Base-by-base conservation (phyloP, 1,140 invertebrate genomes). In the Coenobita brevimanus region DNA sequence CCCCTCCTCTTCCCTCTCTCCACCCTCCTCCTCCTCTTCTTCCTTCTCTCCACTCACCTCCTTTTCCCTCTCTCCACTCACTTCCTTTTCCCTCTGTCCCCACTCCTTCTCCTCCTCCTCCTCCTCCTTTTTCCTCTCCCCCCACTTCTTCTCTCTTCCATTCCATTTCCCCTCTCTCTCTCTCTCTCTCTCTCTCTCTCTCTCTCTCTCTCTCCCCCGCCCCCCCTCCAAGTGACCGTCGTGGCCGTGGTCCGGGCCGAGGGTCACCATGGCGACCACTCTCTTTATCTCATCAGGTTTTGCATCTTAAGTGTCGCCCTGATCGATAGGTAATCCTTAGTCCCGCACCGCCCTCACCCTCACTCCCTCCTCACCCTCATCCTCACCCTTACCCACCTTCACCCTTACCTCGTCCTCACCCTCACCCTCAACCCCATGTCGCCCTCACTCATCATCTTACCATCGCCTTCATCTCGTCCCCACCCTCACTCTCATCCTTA, bases 261-360 rank as follows among this genome's bases (percentile, higher is more conserved):
- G 60, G 75, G 83, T 87, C 30, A 87, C 85, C 85, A 87, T 87
- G 85, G 78, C 85, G 46, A 87, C 85, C 75, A 43, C n/a, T 33
- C 75, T 87, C 84, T 67, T 87, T 87, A 87, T 87, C 85, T 87
- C 85, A 87, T 87, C 85, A 87, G 57, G 76, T 80, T 87, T 87
- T 87, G 85, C 76, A 87, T 87, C 76, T 87, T 87, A 87, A 87
- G 84, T 87, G 76, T 81, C 41, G 64, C 24, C 27, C 76, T 87
- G 85, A 87, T 87, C 85, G 85, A 87, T 87, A 80, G 85, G 46
- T 87, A 67, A 87, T 87, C 76, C 76, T n/a, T 43, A 73, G 54
- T 73, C 30, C 67, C 67, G 57, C 64, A 60, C 67, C 75, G 38
- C 84, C 30, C 43, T 50, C 62, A 67, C 76, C 62, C 62, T 41